Percentiles rank a stretch among this genome's conserved stretches.
These are phyloP conservation scores for Sparus aurata DNA, from an alignment of 2,797 vertebrate species.

Conservation along the genomic window DNA sequence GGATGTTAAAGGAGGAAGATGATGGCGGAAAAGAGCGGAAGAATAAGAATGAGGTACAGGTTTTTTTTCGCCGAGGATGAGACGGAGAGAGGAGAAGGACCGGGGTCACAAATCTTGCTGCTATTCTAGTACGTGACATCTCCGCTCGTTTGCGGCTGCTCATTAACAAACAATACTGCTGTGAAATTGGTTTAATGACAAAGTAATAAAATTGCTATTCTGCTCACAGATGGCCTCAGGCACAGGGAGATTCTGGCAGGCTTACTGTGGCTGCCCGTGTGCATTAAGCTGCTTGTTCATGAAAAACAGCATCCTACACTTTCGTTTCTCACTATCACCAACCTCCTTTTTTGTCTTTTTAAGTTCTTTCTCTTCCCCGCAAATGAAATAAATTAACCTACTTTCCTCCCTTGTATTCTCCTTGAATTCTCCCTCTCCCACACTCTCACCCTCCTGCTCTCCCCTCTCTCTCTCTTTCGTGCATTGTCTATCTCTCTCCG, in stretches of 20 bases:
- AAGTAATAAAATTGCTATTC: constrained; percentile 99
- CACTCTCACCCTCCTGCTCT: constrained; percentile 64
- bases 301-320: constrained; percentile 96
- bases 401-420: constrained; percentile 79
- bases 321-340: constrained; percentile 83
- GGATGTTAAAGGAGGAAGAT: constrained; percentile 63
- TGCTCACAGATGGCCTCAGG: constrained; percentile 99
- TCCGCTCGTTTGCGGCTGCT: constrained; percentile 99
- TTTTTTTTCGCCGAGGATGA: constrained; percentile 65
- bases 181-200: constrained; percentile 99
- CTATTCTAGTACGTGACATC: constrained; percentile 99
- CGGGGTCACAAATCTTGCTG: constrained; percentile 98
- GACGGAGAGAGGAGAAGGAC: constrained; percentile 68
- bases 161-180: constrained; percentile 99
- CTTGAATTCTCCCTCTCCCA: constrained; percentile 74
- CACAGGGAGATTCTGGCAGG: constrained; percentile 95
- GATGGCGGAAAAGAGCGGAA: constrained; percentile 55
- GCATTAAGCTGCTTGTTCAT: constrained; percentile 99
- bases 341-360: constrained; percentile 84
- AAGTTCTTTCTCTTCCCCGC: constrained; percentile 79
- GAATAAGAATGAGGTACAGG: constrained; percentile 80
- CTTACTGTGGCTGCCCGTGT: constrained; percentile 97
- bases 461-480: constrained; percentile 42
- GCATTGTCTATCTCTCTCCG: constrained; percentile 63
- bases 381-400: constrained; percentile 89